phyloP scores from a whole-genome alignment of 1,140 invertebrate genomes.

The Gerris buenoi region DNA sequence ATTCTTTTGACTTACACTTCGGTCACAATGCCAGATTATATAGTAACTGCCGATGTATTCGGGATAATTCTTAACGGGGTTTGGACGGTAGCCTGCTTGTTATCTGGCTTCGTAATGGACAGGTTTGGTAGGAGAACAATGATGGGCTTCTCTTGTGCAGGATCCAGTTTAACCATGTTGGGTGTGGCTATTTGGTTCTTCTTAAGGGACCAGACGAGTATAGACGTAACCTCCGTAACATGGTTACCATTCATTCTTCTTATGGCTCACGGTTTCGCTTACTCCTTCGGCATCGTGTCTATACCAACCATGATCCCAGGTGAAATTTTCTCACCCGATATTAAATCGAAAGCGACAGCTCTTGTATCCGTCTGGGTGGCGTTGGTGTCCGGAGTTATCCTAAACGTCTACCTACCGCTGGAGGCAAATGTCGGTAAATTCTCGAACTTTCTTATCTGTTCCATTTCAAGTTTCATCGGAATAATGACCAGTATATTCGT shows the following conservation, averaged over 20 bases:
- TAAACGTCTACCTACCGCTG: constrained; percentile 51
- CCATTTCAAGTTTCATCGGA: constrained; percentile 45
- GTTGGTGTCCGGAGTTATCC: constrained; percentile 41
- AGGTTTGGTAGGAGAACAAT: constrained; percentile 30
- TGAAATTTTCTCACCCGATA: constrained; percentile 15
- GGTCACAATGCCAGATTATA: constrained; percentile 43
- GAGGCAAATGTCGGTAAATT: constrained; percentile 42
- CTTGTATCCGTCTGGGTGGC: constrained; percentile 11
- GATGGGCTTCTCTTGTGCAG: constrained; percentile 26
- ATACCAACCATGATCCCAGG: constrained; percentile 16
- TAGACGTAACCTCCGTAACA: background rate
- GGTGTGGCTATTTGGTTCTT: constrained; percentile 20
- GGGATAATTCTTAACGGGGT: constrained; percentile 8
- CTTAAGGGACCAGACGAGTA: background rate
- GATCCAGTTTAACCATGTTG: constrained; percentile 16
- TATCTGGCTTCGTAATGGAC: constrained; percentile 26
- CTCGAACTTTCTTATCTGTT: constrained; percentile 65
- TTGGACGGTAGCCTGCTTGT: constrained; percentile 29
- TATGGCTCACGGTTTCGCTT: constrained; percentile 9
- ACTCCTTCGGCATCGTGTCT: constrained; percentile 14
- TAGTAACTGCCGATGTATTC: constrained; percentile 4
- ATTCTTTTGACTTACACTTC: constrained; percentile 57
- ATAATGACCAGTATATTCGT: constrained; percentile 38
- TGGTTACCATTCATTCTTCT: constrained; percentile 15
- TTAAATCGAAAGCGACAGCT: constrained; percentile 15